Percentiles rank a stretch among this genome's conserved stretches.
phyloP scores from a whole-genome alignment of 2,113 vertebrate genomes.

The Glareola pratincola region DNA sequence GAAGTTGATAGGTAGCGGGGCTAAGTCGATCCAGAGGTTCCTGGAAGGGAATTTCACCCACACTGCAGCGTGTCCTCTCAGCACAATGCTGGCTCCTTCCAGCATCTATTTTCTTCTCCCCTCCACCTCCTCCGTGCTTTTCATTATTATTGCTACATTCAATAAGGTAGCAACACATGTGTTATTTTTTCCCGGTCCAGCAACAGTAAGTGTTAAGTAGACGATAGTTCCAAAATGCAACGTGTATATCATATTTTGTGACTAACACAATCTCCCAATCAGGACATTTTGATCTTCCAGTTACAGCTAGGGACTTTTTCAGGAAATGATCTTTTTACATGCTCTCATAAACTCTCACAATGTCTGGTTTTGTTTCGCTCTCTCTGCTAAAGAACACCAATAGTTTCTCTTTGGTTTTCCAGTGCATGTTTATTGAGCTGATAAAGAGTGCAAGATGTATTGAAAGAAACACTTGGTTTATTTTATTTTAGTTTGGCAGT shows the following conservation, averaged over 20 bases:
- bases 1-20: not conserved
- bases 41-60: not conserved
- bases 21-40: not conserved
- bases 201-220: conserved; percentile 49
- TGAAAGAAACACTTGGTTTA: conserved; percentile 29
- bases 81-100: not conserved
- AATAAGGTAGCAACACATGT: conserved; percentile 17
- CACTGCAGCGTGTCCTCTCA: not conserved
- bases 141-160: not conserved
- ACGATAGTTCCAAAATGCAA: conserved; percentile 29
- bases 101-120: not conserved
- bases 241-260: conserved; percentile 28
- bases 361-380: conserved; percentile 55
- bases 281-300: conserved; percentile 60
- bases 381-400: conserved; percentile 27
- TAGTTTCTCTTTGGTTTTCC: conserved; percentile 46
- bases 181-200: conserved; percentile 25
- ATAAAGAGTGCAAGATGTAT: conserved; percentile 32
- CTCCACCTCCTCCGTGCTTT: not conserved
- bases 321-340: conserved; percentile 64
- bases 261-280: conserved; percentile 41
- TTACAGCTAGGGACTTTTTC: conserved; percentile 43
- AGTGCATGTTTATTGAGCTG: conserved; percentile 39
- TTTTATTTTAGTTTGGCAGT: conserved; percentile 48
- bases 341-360: conserved; percentile 52